Base-by-base conservation (phyloP, 37 sponge, comb jelly and placozoan genomes). In the Tethya wilhelma region DNA sequence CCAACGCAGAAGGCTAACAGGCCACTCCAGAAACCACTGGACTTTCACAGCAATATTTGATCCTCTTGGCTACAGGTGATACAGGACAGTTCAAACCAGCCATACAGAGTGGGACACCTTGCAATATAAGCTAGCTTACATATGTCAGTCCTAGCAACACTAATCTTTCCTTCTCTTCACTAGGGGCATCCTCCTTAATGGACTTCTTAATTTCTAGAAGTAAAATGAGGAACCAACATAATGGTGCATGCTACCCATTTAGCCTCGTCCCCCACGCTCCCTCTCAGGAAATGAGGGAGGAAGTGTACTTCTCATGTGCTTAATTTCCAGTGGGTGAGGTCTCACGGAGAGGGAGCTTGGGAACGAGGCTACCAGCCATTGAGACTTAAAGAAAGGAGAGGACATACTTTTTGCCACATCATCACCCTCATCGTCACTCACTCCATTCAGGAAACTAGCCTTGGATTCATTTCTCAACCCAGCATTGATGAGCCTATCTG, bases 21-120 rank as follows among this genome's bases (percentile, higher is more conserved):
- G 96, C 79, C 75, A 89, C 69, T 95, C 96, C 53, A 92, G 60
- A 43, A 89, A 33, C 58, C 77, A 95, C 85, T 95, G 96, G 5
- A 95, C 32, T 79, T 92, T 92, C 14, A 82, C 90, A 56, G 59
- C 82, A 38, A 90, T 73, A 38, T 94, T 64, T 6, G 53, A 39
- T 4, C 68, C 79, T 39, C 68, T 74, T 7, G 96, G 96, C 96
- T 95, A 49, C 22, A 26, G n/a, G 53, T 26, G 56, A 14, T 7
- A 67, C 63, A 45, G 30, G 44, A 31, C 25, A 84, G 29, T 33
- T 49, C 63, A 60, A n/a, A n/a, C 22, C 22, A 8, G 63, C 7
- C 63, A n/a, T 7, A 60, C 7, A n/a, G 63, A 17, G 22, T 17
- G 22, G 28, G 6, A 60, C 63, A 60, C 7, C 63, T 7, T 37